Evolutionary conservation across 2,797 vertebrate species (phyloP).

Genomic region (Ateles fusciceps): DNA sequence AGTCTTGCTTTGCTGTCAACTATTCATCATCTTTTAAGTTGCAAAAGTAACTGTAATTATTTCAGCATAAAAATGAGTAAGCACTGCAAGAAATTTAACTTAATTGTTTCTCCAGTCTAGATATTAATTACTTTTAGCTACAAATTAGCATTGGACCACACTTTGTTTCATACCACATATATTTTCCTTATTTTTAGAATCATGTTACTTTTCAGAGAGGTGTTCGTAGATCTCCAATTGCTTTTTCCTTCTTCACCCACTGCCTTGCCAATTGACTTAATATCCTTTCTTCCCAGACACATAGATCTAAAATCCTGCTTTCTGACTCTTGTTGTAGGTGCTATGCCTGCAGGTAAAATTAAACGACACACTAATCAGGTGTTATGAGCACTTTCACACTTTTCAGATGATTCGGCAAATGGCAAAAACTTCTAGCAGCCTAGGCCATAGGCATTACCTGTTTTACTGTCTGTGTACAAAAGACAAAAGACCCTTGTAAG

Average conservation of each 20-base stretch:
- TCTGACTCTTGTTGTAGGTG: background rate
- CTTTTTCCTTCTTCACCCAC: background rate
- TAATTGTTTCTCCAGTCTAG: slow-evolving; percentile 11
- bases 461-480: background rate
- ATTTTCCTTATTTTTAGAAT: slow-evolving; percentile 17
- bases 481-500: background rate
- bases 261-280: background rate
- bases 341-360: background rate
- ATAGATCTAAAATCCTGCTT: background rate
- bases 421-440: background rate
- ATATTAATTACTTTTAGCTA: slow-evolving; percentile 51
- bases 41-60: slow-evolving; percentile 54
- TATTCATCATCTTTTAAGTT: background rate
- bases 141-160: background rate
- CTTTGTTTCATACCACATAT: background rate
- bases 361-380: background rate
- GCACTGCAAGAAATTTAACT: slow-evolving; percentile 34
- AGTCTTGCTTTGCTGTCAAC: background rate
- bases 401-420: slow-evolving; percentile 48
- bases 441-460: background rate
- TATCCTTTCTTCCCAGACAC: slow-evolving; percentile 1
- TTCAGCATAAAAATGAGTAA: slow-evolving; percentile 47
- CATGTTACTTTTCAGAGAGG: background rate
- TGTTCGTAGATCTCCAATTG: background rate
- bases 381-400: slow-evolving; percentile 43